These are phyloP conservation scores for Callyntrura sp. DNA, from an alignment of 2,888 invertebrate genomes.

Conservation along the genomic window DNA sequence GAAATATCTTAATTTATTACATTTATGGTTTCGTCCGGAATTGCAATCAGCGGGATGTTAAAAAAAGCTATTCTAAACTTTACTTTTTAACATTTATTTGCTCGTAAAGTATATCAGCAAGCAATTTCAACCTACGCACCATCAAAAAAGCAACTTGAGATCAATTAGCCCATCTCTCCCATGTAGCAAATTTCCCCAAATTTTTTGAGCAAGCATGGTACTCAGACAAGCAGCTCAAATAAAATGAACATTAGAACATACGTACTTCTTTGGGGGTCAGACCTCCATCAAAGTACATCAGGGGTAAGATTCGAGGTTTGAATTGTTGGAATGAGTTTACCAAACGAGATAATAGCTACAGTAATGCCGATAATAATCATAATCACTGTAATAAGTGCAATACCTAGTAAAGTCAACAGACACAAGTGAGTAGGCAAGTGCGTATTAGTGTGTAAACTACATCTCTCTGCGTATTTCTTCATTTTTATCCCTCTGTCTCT, in stretches of 20 bases:
- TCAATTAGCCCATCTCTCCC: too few relatives aligned
- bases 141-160: neutral
- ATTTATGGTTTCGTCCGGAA: too few relatives aligned
- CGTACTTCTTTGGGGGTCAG: slow-evolving; percentile 55
- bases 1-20: too few relatives aligned
- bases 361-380: slow-evolving; percentile 69
- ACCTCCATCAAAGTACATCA: slow-evolving; percentile 62
- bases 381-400: slow-evolving; percentile 68
- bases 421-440: slow-evolving; percentile 32
- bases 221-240: neutral
- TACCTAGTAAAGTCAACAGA: slow-evolving; percentile 60
- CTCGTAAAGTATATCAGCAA: too few relatives aligned
- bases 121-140: too few relatives aligned
- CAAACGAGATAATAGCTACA: slow-evolving; percentile 65
- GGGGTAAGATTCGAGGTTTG: slow-evolving; percentile 35
- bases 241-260: neutral
- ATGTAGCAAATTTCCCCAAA: neutral
- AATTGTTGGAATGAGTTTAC: slow-evolving; percentile 48
- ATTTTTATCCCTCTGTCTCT: slow-evolving; percentile 3
- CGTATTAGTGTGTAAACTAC: slow-evolving; percentile 39
- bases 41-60: too few relatives aligned
- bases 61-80: too few relatives aligned
- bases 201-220: neutral
- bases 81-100: too few relatives aligned
- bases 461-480: slow-evolving; percentile 6